Base-by-base conservation (phyloP, 2,888 invertebrate species). In the Eristalinus sepulchralis region DNA sequence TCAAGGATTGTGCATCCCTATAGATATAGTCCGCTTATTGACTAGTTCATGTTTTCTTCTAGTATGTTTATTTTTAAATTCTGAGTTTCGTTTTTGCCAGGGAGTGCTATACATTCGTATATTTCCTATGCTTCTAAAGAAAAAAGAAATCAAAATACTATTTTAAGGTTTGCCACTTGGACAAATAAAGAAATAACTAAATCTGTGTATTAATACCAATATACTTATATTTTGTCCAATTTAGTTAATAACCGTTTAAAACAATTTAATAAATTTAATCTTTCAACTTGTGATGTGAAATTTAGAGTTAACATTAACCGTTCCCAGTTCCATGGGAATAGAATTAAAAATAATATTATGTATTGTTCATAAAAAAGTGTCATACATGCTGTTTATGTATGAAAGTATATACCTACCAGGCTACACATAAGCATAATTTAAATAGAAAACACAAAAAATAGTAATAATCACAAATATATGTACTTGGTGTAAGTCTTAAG, bases 201-300 rank as follows among this genome's bases (percentile, higher is more conserved):
- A 57, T 24, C 24, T 47, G 53, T 64, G 34, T 60, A 83, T 68
- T 55, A 75, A 70, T 73, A 63, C 57, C 64, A 67, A 81, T 55
- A 72, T 76, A 59, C 70, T 24, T 24, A 24, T 71, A 71, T 75
- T 67, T 60, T 59, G 57, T 31, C 47, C 10, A 34, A 36, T 77
- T 82, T 1, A 59, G 57, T 83, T 87, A 59, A 72, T 13, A 63
- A 80, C 53, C 57, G 4, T 83, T 67, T 33, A 47, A 70, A 62
- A 81, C 77, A 70, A 75, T 81, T 73, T 73, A 76, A 55, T 88
- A 79, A 76, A 75, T 88, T 85, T 76, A 89, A 89, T 89, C 89
- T 90, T 90, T 90, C 89, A 90, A 92, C 91, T 91, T 92, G 92
- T 92, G 92, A 92, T 92, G 92, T 92, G 92, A 91, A 92, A 92